phyloP scores from a whole-genome alignment of 2,888 invertebrate genomes.

The Mythimna vitellina region DNA sequence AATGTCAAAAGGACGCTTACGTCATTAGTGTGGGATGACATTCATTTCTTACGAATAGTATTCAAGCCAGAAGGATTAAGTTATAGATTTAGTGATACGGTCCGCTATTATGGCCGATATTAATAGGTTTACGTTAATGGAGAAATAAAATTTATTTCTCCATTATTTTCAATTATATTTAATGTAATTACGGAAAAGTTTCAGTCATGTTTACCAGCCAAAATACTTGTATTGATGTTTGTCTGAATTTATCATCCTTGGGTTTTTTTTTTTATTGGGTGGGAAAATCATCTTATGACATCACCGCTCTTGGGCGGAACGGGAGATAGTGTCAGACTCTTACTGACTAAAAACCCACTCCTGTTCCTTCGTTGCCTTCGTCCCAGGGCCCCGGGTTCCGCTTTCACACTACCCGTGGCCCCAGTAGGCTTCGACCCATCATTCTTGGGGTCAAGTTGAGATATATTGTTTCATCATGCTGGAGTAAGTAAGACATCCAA shows the following conservation, averaged over 20 bases:
- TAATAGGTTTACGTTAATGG: background rate
- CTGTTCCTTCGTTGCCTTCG: too few species aligned
- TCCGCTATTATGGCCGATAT: background rate
- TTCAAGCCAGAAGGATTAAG: slow-evolving; percentile 8
- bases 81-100: slow-evolving; percentile 5
- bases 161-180: background rate
- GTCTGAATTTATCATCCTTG: background rate
- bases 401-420: too few species aligned
- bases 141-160: background rate
- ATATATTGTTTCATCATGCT: too few species aligned
- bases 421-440: too few species aligned
- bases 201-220: background rate
- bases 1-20: slow-evolving; percentile 9
- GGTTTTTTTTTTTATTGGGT: too few species aligned
- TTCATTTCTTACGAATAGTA: background rate
- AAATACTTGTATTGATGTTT: background rate
- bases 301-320: too few species aligned
- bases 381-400: too few species aligned
- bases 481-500: too few species aligned
- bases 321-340: too few species aligned
- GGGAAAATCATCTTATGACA: too few species aligned
- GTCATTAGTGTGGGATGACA: background rate
- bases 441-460: background rate
- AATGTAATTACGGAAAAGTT: background rate
- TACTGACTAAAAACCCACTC: too few species aligned